Conservation (phyloP, 2,113 vertebrate genomes). For the Pungitius pungitius region DNA sequence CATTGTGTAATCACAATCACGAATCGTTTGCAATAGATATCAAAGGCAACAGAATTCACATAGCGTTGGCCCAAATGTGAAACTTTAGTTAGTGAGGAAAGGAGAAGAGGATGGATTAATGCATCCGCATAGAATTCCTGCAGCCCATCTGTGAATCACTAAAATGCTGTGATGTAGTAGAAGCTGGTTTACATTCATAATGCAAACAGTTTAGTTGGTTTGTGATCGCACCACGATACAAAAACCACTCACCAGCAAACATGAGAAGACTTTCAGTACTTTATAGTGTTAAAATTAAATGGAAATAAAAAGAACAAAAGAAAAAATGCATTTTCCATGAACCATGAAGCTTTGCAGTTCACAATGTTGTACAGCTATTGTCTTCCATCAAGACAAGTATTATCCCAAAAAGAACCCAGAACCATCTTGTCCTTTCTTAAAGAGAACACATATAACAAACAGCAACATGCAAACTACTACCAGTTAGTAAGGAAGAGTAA, state of each 20-base stretch:
- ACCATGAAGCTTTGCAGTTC: conserved; percentile 41
- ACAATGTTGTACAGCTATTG: conserved; percentile 19
- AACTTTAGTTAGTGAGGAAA: conserved; percentile 62
- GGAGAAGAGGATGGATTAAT: conserved; percentile 52
- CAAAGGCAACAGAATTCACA: not conserved
- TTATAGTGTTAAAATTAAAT: not conserved
- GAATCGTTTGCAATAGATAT: not conserved
- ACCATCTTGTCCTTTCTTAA: conserved; percentile 13
- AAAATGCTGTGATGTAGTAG: conserved; percentile 4
- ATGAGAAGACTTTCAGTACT: conserved; percentile 39
- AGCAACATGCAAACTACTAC: conserved; percentile 68
- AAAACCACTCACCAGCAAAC: conserved; percentile 1
- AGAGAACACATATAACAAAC: conserved; percentile 25
- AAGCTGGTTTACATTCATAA: not conserved
- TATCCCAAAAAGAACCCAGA: conserved; percentile 24
- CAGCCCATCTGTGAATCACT: conserved; percentile 12
- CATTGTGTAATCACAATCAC: not conserved
- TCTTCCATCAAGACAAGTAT: conserved; percentile 20
- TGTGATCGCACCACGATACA: conserved; percentile 1
- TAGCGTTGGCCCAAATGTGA: conserved; percentile 9
- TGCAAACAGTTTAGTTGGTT: not conserved
- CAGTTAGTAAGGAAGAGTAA: conserved; percentile 71
- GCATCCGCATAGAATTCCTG: conserved; percentile 41
- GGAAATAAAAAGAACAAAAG: not conserved
- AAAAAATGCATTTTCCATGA: conserved; percentile 2